Evolutionary conservation across 2,797 vertebrate genomes (phyloP).

Genomic region (Rhincodon typus): DNA sequence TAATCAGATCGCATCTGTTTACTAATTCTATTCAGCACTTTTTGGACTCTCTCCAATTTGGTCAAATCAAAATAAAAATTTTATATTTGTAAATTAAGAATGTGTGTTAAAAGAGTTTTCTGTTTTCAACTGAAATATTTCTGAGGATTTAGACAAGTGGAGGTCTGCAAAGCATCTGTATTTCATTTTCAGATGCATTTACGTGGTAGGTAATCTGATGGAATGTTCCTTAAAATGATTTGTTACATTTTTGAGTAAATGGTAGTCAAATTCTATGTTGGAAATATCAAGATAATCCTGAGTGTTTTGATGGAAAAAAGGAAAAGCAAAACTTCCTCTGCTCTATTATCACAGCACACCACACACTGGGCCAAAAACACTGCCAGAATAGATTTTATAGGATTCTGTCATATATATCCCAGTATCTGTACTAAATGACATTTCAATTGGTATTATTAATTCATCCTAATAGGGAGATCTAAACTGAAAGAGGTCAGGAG

Average conservation of each 20-base stretch:
- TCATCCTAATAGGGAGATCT: not conserved
- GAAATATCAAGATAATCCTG: not conserved
- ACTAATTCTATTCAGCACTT: not conserved
- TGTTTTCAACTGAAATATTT: constrained; percentile 1
- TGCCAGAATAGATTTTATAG: not conserved
- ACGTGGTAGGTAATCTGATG: not conserved
- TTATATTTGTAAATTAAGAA: not conserved
- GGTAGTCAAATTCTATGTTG: not conserved
- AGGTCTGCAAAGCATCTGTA: constrained; percentile 16
- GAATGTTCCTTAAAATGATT: not conserved
- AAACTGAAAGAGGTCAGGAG: not conserved
- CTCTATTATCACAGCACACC: not conserved
- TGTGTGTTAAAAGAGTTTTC: not conserved
- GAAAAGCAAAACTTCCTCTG: not conserved
- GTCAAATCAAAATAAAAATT: not conserved
- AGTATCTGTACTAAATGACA: not conserved
- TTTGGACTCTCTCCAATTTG: not conserved
- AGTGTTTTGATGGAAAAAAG: not conserved
- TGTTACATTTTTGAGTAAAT: not conserved
- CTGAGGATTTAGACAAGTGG: not conserved
- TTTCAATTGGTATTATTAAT: not conserved
- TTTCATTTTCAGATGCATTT: constrained; percentile 23
- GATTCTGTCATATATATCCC: not conserved
- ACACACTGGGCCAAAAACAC: not conserved
- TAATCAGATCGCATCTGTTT: too few relatives aligned